Conservation (phyloP, 2,797 vertebrate genomes). For the Artibeus jamaicensis region DNA sequence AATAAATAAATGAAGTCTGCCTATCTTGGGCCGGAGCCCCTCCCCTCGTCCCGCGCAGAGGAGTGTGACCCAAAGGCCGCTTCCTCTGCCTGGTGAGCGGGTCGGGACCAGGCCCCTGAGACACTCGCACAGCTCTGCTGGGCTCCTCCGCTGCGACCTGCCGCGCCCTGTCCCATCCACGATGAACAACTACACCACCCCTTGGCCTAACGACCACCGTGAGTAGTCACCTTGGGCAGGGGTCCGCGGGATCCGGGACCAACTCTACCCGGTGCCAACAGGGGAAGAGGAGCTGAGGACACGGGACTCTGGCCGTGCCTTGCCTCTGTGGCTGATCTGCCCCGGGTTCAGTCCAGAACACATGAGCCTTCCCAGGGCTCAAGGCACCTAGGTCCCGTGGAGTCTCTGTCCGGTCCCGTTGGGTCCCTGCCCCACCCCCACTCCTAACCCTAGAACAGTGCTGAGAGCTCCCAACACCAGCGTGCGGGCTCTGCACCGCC, state of each 20-base stretch:
- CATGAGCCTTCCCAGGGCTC: not conserved
- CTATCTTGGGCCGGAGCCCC: constrained; percentile 83
- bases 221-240: constrained; percentile 68
- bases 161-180: constrained; percentile 69
- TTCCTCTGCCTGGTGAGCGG: constrained; percentile 78
- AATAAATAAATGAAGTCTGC: constrained; percentile 78
- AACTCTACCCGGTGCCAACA: not conserved
- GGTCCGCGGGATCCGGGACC: not conserved
- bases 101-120: constrained; percentile 76
- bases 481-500: not conserved
- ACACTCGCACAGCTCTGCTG: constrained; percentile 64
- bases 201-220: constrained; percentile 62
- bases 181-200: constrained; percentile 76
- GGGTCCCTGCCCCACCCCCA: not conserved
- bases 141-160: constrained; percentile 53
- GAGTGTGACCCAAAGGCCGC: constrained; percentile 81
- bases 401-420: no score
- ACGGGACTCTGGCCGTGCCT: not conserved
- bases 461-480: not conserved
- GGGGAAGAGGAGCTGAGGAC: not conserved
- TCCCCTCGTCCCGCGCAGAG: constrained; percentile 82
- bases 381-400: not conserved
- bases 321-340: not conserved
- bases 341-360: not conserved
- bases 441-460: not conserved